Evolutionary conservation across 30 jellyfish, hydroid and myxozoan genomes (phyloP), one percentile per base, ranked within the genome.

Genomic region (Pelagia noctiluca): DNA sequence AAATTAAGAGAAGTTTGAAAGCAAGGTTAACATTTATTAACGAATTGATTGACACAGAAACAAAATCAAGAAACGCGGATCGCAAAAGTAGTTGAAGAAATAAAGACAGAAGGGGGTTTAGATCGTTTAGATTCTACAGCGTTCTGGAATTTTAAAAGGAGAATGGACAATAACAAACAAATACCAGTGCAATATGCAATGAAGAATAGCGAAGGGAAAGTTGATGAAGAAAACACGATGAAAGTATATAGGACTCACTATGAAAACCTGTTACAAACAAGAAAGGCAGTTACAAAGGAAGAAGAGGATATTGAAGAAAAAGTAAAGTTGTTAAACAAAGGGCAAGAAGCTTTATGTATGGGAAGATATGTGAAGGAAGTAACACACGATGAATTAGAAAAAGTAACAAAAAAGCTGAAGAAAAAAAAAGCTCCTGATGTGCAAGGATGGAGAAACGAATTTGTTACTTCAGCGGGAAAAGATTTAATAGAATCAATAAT

Each of bases 391-490:
- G 74, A 74, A 74, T 67, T 76, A 38, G 69, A 71, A 60, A 76
- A 61, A 57, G 67, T 57, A 50, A 72, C 35, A 22, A 76, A 76
- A 34, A 57, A 38, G 37, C 88, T 76, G 54, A 76, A 76, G 62
- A 57, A 23, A 61, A 54, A 76, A 48, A 57, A 76, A 76, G 29
- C 65, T 36, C 88, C 78, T 10, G 88, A 74, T n/a, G 37, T 23
- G 23, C 76, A 76, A 32, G 18, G 29, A 28, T 23, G 37, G 47
- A 71, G 83, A 16, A 71, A 46, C 32, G 88, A 76, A 76, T 13
- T 50, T 23, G 35, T 23, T 76, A 76, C 35, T 24, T 30, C 33
- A 48, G 54, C 88, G 57, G 88, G 78, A 35, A 23, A 50, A 23
- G 88, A 76, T 24, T 57, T 76, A 35, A 50, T 25, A 53, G 37